Percentiles rank a stretch among this genome's conserved stretches.
Evolutionary conservation across 2,113 vertebrate species (phyloP).

Genomic region (Myiozetetes cayanensis): DNA sequence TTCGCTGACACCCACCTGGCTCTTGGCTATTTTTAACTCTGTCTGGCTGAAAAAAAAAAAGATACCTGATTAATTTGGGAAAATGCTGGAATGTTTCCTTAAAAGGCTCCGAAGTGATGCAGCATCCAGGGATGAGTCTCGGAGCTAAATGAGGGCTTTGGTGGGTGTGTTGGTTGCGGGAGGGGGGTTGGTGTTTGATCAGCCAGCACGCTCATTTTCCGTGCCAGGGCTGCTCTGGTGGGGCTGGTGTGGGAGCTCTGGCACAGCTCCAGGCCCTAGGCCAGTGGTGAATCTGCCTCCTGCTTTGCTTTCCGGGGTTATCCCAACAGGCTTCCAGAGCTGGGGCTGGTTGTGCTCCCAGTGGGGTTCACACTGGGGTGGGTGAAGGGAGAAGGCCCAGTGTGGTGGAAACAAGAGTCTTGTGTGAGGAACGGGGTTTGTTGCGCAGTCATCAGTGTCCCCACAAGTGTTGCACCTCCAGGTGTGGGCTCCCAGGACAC

Average conservation of each 20-base stretch:
- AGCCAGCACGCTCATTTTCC: neutral
- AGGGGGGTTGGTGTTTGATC: slow-evolving; percentile 7
- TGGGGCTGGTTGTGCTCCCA: neutral
- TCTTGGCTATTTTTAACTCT: neutral
- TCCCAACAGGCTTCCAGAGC: neutral
- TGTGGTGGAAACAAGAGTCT: neutral
- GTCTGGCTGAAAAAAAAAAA: neutral
- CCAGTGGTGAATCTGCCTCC: neutral
- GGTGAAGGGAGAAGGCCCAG: neutral
- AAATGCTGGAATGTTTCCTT: neutral
- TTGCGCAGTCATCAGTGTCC: neutral
- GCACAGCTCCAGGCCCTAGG: neutral
- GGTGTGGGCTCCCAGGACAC: neutral
- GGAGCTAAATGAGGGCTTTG: slow-evolving; percentile 12
- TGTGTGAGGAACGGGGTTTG: neutral
- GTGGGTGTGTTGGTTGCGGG: neutral
- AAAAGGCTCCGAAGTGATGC: neutral
- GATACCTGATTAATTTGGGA: neutral
- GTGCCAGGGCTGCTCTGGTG: neutral
- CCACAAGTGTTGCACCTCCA: fast-evolving
- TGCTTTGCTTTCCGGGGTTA: neutral
- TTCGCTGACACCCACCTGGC: neutral
- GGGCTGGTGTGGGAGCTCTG: neutral
- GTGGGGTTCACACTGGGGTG: neutral
- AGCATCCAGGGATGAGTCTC: neutral